Percentiles rank a stretch among this genome's conserved stretches.
phyloP scores from a whole-genome alignment of 2,888 invertebrate species.

The Phalera bucephala region DNA sequence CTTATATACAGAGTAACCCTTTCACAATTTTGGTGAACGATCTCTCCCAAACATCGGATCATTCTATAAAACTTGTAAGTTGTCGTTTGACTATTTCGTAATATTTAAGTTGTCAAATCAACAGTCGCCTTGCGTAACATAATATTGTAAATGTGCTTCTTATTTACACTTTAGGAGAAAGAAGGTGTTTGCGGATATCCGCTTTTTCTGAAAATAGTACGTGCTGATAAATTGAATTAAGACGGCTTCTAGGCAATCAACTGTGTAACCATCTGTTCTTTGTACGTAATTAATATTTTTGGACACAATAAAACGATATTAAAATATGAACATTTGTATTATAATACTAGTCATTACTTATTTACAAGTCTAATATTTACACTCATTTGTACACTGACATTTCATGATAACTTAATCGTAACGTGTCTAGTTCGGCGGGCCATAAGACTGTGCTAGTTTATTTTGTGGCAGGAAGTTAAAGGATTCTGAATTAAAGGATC shows the following conservation, averaged over 20 bases:
- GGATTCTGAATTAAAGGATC: conserved; percentile 18
- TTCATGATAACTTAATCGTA: conserved; percentile 10
- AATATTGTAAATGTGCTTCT: conserved; percentile 2
- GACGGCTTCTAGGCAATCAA: conserved; percentile 5
- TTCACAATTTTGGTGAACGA: conserved; percentile 12
- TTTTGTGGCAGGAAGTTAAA: conserved; percentile 60
- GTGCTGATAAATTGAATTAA: conserved; percentile 44
- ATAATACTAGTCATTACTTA: conserved; percentile 25
- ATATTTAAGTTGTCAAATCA: background rate
- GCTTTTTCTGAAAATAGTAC: conserved; percentile 54
- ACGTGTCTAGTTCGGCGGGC: conserved; percentile 54
- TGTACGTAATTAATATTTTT: background rate
- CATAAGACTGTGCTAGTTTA: conserved; percentile 59
- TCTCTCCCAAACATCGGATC: conserved; percentile 57
- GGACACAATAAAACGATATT: conserved; percentile 25
- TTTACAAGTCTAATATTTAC: conserved; percentile 15
- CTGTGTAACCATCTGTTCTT: too few species aligned
- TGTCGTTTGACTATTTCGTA: background rate
- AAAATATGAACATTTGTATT: conserved; percentile 5
- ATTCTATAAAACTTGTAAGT: conserved; percentile 58
- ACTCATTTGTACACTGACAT: conserved; percentile 29
- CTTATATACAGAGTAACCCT: background rate
- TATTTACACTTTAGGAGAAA: conserved; percentile 35
- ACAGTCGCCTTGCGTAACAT: background rate
- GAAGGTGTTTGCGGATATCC: conserved; percentile 33